Evolutionary conservation across 2,797 vertebrate species (phyloP).

Genomic region (Pterois miles): DNA sequence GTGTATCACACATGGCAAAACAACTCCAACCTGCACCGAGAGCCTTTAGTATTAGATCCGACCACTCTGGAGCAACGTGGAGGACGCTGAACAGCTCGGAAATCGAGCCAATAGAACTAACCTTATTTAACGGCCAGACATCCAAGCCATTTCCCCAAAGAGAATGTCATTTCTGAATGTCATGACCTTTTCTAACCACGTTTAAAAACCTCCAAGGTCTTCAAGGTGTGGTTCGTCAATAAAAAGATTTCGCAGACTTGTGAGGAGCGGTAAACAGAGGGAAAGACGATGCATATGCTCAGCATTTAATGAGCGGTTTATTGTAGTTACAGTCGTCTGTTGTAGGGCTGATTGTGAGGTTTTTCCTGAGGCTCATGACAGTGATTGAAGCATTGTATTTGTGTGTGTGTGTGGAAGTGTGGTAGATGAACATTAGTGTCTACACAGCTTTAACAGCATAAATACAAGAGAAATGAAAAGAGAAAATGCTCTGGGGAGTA

Average conservation of each 20-base stretch:
- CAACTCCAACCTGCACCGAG: conserved; percentile 21
- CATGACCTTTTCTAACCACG: conserved; percentile 78
- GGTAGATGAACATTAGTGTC: conserved; percentile 32
- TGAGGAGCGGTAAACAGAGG: conserved; percentile 40
- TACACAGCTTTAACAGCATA: conserved; percentile 30
- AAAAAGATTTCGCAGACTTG: conserved; percentile 61
- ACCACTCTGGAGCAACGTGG: conserved; percentile 32
- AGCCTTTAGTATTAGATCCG: conserved; percentile 31
- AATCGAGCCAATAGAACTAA: conserved; percentile 70
- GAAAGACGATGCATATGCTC: conserved; percentile 38
- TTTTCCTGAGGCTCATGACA: conserved; percentile 60
- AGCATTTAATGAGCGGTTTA: conserved; percentile 33
- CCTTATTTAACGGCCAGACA: conserved; percentile 74
- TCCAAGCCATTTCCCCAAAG: conserved; percentile 73
- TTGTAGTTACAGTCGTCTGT: conserved; percentile 46
- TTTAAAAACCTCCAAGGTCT: conserved; percentile 78
- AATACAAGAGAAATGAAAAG: conserved; percentile 38
- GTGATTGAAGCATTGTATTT: conserved; percentile 42
- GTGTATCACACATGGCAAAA: conserved; percentile 27
- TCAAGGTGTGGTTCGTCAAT: conserved; percentile 79
- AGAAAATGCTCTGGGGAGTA: neutral
- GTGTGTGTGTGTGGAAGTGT: neutral
- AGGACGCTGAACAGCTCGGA: conserved; percentile 51
- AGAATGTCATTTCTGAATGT: conserved; percentile 83
- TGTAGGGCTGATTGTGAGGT: conserved; percentile 52